Conservation (phyloP, 2,888 invertebrate species). For the Escarpia spicata region DNA sequence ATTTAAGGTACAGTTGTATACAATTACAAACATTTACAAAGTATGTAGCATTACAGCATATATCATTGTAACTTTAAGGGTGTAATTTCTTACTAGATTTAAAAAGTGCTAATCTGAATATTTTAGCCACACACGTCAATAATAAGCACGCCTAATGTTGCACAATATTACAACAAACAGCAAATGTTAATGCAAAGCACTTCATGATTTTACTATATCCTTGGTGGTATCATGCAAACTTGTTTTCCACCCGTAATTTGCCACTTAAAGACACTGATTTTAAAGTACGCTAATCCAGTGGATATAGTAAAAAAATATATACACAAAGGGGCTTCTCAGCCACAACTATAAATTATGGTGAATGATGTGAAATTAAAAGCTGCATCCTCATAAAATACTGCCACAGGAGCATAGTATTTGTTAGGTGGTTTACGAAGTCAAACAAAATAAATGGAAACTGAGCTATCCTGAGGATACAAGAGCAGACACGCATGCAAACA, state of each 20-base stretch:
- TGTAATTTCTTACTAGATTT: neutral
- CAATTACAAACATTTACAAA: neutral
- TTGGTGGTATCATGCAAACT: too few relatives aligned
- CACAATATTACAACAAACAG: too few relatives aligned
- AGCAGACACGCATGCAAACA: neutral
- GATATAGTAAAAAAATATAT: neutral
- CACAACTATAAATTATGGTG: neutral
- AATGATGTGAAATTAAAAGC: neutral
- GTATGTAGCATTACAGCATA: neutral
- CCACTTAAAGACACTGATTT: neutral
- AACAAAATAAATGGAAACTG: neutral
- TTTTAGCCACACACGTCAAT: neutral
- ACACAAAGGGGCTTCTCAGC: neutral
- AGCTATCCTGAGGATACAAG: neutral
- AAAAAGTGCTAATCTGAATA: neutral
- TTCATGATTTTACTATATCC: too few relatives aligned
- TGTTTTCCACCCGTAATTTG: too few relatives aligned
- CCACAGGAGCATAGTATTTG: neutral
- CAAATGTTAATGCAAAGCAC: too few relatives aligned
- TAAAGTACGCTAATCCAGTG: neutral
- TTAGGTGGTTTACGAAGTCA: neutral
- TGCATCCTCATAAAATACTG: neutral
- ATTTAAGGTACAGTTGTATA: neutral
- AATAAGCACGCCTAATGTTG: neutral
- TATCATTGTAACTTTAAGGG: neutral